phyloP scores from a whole-genome alignment of 2,888 invertebrate species.

The Machimus atricapillus region DNA sequence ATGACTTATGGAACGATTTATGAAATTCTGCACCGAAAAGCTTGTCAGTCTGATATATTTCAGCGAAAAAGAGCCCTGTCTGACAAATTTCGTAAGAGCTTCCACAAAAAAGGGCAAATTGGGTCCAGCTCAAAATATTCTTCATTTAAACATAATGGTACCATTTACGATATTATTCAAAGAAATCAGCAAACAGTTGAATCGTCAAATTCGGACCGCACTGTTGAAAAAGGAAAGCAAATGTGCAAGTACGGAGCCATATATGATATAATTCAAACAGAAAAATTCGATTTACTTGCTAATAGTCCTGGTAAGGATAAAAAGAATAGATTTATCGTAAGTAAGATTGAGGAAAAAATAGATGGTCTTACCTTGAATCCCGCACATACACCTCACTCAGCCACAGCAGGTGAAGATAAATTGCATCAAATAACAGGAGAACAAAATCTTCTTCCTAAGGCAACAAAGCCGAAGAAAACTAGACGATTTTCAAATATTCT shows the following conservation, averaged over 20 bases:
- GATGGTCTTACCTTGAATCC: not conserved
- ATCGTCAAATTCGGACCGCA: not conserved
- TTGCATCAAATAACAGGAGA: not conserved
- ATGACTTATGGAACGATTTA: slow-evolving; percentile 63
- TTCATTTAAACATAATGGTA: slow-evolving; percentile 53
- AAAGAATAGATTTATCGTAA: slow-evolving; percentile 59
- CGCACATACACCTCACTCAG: not conserved
- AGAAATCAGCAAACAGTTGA: slow-evolving; percentile 50
- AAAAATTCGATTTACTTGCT: slow-evolving; percentile 52
- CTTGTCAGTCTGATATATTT: slow-evolving; percentile 54
- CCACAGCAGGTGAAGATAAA: not conserved
- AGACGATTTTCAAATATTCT: slow-evolving; percentile 61
- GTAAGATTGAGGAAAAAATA: slow-evolving; percentile 58
- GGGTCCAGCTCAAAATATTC: slow-evolving; percentile 35
- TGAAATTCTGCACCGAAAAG: slow-evolving; percentile 61
- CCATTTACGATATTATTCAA: slow-evolving; percentile 62
- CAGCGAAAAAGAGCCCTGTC: slow-evolving; percentile 60
- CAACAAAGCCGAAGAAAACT: slow-evolving; percentile 56
- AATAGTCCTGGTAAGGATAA: slow-evolving; percentile 44
- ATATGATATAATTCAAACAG: slow-evolving; percentile 60
- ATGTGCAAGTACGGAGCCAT: slow-evolving; percentile 59
- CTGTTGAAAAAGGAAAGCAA: slow-evolving; percentile 34
- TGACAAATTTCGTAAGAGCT: slow-evolving; percentile 52
- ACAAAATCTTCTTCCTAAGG: slow-evolving; percentile 47
- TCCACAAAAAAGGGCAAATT: slow-evolving; percentile 27